phyloP scores from a whole-genome alignment of 2,888 invertebrate species.

The Antheraea yamamai region DNA sequence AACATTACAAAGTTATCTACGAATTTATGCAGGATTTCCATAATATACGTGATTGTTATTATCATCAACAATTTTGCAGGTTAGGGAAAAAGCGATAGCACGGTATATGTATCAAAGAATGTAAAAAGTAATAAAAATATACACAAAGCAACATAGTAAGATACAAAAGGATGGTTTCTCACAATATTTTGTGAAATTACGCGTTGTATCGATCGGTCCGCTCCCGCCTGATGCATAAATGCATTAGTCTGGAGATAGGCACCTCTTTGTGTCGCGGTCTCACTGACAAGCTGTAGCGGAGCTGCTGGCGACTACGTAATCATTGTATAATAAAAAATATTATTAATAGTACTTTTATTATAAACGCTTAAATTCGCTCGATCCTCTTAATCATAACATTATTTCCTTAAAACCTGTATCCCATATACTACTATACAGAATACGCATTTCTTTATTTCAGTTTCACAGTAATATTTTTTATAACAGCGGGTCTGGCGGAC shows the following conservation, averaged over 20 bases:
- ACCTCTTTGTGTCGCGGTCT: constrained; percentile 58
- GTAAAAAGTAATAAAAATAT: constrained; percentile 21
- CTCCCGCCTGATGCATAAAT: constrained; percentile 76
- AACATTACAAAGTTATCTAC: too few species aligned
- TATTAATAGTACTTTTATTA: too few species aligned
- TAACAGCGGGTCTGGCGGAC: too few species aligned
- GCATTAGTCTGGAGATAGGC: constrained; percentile 80
- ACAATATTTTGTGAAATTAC: constrained; percentile 71
- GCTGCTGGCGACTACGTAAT: neutral
- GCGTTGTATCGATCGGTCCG: constrained; percentile 67
- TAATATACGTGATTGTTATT: neutral
- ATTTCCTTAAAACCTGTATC: too few species aligned
- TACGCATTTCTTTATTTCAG: too few species aligned
- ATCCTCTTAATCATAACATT: too few species aligned
- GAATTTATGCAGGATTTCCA: neutral
- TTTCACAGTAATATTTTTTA: too few species aligned
- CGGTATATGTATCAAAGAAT: constrained; percentile 5
- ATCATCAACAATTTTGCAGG: neutral
- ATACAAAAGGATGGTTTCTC: constrained; percentile 51
- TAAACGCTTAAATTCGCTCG: too few species aligned
- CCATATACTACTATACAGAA: too few species aligned
- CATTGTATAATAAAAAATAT: neutral
- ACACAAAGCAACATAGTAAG: constrained; percentile 32
- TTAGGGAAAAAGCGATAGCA: neutral
- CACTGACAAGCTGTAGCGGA: constrained; percentile 35